Base-by-base conservation (phyloP, 2,888 invertebrate genomes). In the Acanthoscelides obtectus region DNA sequence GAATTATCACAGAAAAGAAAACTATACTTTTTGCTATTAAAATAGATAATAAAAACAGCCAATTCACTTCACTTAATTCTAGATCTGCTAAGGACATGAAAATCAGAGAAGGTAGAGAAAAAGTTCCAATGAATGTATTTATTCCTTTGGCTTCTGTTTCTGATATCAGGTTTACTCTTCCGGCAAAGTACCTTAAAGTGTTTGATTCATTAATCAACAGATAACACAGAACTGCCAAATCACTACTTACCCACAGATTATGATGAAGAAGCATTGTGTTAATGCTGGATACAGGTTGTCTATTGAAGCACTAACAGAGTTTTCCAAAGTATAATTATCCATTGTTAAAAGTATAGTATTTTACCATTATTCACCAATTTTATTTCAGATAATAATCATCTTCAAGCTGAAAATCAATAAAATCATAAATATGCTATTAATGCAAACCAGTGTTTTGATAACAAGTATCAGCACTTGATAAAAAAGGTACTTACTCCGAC, bases 81-180 rank as follows among this genome's bases (percentile, higher is more conserved):
- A 98, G 86, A 80, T 93, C 91, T 22, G 96, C 96, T 82, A 98
- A 86, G 6, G 96, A 96, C 79, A 94, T 88, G 83, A 98, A 98
- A 81, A 98, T 96, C 21, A 98, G 86, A 0, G 96, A 93, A 64
- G 98, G 98, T 74, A 98, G 85, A 20, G 97, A 94, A 87, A 98
- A 98, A 64, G 94, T 96, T 19, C 96, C 96, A 2, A 98, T 95
- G 87, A 97, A 98, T 70, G 94, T 94, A 72, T 93, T 94, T 77
- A 98, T 89, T 20, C 98, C 98, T 87, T 94, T 95, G 2, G 95
- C 91, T 87, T 96, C 96, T 45, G 91, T 89, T 83, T 92, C 91
- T 71, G 94, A 90, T 22, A 97, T 94, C 67, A 95, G 87, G 84
- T 94, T 93, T 73, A 94, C 88, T 74, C 95, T 90, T 6, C 96